Base-by-base conservation (phyloP, 2,888 invertebrate genomes). In the Phania funesta region DNA sequence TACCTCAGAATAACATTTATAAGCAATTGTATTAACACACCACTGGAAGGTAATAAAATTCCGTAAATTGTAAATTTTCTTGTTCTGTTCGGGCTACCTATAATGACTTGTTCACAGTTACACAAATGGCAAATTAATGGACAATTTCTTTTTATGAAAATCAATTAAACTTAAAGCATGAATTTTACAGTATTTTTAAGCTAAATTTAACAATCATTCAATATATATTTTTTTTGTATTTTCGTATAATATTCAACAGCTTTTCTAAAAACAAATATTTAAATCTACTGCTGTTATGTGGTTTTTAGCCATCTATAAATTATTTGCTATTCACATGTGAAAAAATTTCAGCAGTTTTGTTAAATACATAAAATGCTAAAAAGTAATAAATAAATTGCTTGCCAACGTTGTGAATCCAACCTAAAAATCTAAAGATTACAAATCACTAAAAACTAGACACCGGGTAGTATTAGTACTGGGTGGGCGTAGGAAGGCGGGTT, bases 291-390 rank as follows among this genome's bases (percentile, higher is more conserved):
- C 13, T 26, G 22, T 73, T 68, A 18, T 67, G 73, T 29, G 67
- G 73, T 46, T 79, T 65, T 58, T 22, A 68, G 16, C 32, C 54
- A 38, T 68, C 62, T 24, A 77, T 74, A 82, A 82, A 82, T 77
- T 67, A 74, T 82, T 64, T 35, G 50, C 54, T 64, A 68, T 77
- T 81, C 77, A 64, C 81, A 77, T 81, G 64, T 77, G 77, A 77
- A 67, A 77, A 73, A 76, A 60, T 73, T 52, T n/a, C 24, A 73
- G 76, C 62, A 64, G 65, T 73, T 77, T 77, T 77, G 73, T 77
- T 77, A 68, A 74, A 81, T 48, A 64, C n/a, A 70, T 54, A 26
- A 18, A 35, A 18, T 26, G 13, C 29, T 62, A 16, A 44, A 52
- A 73, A 44, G 46, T 56, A 46, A 62, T 46, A 68, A 44, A 44